Evolutionary conservation across 2,797 vertebrate species (phyloP).

Genomic region (Kryptolebias ocellatus): DNA sequence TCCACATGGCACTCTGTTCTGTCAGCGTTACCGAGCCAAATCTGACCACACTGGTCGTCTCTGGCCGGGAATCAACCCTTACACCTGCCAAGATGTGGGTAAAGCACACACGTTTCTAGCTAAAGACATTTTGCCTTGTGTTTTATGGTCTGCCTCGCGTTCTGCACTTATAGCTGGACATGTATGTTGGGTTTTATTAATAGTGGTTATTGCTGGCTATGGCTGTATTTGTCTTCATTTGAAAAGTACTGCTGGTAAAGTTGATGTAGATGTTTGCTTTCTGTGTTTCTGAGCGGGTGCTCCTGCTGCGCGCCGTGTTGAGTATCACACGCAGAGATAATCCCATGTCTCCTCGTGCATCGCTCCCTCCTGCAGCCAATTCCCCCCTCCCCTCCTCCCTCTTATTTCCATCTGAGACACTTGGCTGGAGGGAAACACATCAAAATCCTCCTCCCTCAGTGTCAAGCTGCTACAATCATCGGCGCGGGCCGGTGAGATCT

Average conservation of each 20-base stretch:
- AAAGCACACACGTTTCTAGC: conserved; percentile 37
- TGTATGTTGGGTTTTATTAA: conserved; percentile 10
- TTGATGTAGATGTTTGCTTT: conserved; percentile 40
- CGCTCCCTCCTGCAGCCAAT: conserved; percentile 25
- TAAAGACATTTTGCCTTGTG: conserved; percentile 19
- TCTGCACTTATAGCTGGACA: background rate
- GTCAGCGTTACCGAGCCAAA: conserved; percentile 51
- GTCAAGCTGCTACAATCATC: conserved; percentile 30
- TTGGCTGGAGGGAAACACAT: conserved; percentile 27
- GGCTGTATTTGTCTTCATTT: conserved; percentile 16
- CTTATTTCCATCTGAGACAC: conserved; percentile 39
- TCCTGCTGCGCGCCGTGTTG: conserved; percentile 46
- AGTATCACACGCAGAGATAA: conserved; percentile 44
- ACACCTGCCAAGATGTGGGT: conserved; percentile 36
- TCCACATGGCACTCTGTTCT: conserved; percentile 52
- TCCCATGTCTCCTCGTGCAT: conserved; percentile 35
- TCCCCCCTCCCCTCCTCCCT: conserved; percentile 26
- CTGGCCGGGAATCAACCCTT: conserved; percentile 18
- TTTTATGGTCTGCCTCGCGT: conserved; percentile 10
- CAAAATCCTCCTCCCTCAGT: conserved; percentile 27
- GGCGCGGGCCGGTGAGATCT: conserved; percentile 20
- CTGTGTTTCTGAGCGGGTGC: conserved; percentile 31
- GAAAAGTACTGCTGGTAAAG: conserved; percentile 27
- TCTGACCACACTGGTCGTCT: conserved; percentile 5
- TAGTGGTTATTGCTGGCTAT: conserved; percentile 3